Conservation (phyloP, 2,888 invertebrate species). For the Choristoneura rosaceana region DNA sequence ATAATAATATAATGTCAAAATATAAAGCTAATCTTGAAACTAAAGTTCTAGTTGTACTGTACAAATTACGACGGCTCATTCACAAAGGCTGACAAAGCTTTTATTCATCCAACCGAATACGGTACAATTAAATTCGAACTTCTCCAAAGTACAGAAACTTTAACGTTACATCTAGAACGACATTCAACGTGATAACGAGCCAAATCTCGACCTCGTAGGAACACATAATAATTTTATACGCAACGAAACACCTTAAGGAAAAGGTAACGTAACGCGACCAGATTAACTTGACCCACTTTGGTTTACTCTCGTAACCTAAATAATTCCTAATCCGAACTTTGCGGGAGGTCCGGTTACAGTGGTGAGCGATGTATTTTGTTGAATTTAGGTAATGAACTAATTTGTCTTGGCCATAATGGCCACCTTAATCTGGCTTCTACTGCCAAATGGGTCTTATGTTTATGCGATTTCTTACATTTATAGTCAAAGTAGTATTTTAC, state of each 20-base stretch:
- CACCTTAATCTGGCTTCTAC: conserved; percentile 57
- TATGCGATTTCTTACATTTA: conserved; percentile 26
- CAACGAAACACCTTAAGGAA: conserved; percentile 50
- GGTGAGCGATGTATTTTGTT: conserved; percentile 52
- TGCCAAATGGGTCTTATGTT: conserved; percentile 54
- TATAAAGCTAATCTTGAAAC: background rate
- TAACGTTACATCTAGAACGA: conserved; percentile 45
- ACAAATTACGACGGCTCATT: background rate
- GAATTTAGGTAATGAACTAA: conserved; percentile 65
- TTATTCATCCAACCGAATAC: conserved; percentile 20
- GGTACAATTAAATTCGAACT: conserved; percentile 33
- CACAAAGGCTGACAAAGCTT: conserved; percentile 11
- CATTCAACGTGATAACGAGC: conserved; percentile 45
- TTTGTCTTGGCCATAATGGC: conserved; percentile 62
- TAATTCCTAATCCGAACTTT: conserved; percentile 10
- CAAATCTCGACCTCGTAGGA: conserved; percentile 46
- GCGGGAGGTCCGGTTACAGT: conserved; percentile 46
- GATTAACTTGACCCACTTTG: conserved; percentile 23
- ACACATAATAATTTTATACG: conserved; percentile 50
- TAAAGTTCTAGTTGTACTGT: background rate
- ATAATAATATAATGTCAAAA: background rate
- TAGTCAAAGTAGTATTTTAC: background rate
- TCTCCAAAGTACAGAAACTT: conserved; percentile 40
- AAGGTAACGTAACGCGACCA: conserved; percentile 46
- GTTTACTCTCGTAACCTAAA: conserved; percentile 27